Percentiles rank a stretch among this genome's conserved stretches.
These are phyloP conservation scores for Sarcophaga carnaria DNA, from an alignment of 2,888 invertebrate genomes.

Conservation along the genomic window DNA sequence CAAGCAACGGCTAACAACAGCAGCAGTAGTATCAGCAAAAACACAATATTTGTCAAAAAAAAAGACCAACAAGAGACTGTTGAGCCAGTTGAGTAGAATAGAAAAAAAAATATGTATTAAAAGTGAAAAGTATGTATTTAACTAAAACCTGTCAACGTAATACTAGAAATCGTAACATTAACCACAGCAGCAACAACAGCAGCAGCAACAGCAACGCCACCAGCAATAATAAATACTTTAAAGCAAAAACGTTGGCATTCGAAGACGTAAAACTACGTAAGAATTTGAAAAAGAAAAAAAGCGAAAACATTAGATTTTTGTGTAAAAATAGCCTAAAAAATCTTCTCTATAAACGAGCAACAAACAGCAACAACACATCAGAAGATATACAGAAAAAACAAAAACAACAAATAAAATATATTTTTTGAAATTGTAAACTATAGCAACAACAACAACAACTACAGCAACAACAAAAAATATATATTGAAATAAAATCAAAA, in stretches of 20 bases:
- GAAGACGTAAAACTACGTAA: slow-evolving; percentile 38
- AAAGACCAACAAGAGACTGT: background rate
- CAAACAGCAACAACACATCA: slow-evolving; percentile 14
- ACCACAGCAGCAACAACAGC: background rate
- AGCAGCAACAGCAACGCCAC: background rate
- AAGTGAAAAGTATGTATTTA: slow-evolving; percentile 43
- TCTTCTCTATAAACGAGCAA: background rate
- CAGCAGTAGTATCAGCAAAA: background rate
- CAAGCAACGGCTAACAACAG: slow-evolving; percentile 30
- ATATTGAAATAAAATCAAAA: background rate
- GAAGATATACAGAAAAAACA: slow-evolving; percentile 21
- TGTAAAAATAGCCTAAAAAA: background rate
- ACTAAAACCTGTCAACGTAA: slow-evolving; percentile 46
- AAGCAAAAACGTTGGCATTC: slow-evolving; percentile 37
- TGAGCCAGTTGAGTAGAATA: background rate
- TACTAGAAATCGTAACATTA: slow-evolving; percentile 27
- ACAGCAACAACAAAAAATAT: slow-evolving; percentile 26
- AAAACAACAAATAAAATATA: slow-evolving; percentile 18
- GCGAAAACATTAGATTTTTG: slow-evolving; percentile 1
- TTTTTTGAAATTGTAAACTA: slow-evolving; percentile 52
- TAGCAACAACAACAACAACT: slow-evolving; percentile 35
- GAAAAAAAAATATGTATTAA: slow-evolving; percentile 38
- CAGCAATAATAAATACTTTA: slow-evolving; percentile 18
- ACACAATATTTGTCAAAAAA: background rate
- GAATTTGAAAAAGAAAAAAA: slow-evolving; percentile 26